Percentiles rank a stretch among this genome's conserved stretches.
phyloP scores from a whole-genome alignment of 2,113 vertebrate species.

The Gasterosteus nipponicus region DNA sequence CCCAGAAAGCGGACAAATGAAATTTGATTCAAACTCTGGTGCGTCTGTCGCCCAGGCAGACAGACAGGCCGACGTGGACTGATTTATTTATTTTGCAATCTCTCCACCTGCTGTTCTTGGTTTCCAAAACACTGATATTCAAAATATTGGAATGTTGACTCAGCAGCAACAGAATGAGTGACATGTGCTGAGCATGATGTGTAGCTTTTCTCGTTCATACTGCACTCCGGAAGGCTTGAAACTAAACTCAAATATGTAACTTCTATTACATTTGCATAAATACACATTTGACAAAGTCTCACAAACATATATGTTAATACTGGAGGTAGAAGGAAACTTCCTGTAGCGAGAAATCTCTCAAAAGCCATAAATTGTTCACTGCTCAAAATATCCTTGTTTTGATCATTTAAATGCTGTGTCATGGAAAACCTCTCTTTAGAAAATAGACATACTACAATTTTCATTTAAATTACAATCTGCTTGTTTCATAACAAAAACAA shows the following conservation, averaged over 20 bases:
- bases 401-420: not conserved
- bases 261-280: not conserved
- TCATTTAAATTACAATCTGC: not conserved
- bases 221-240: not conserved
- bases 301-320: not conserved
- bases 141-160: slow-evolving; percentile 62
- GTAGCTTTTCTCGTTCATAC: slow-evolving; percentile 3
- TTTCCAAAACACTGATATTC: slow-evolving; percentile 55
- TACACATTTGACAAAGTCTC: not conserved
- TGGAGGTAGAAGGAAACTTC: not conserved
- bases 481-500: not conserved
- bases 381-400: not conserved
- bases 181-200: slow-evolving; percentile 28
- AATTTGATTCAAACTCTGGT: slow-evolving; percentile 55
- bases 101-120: slow-evolving; percentile 47
- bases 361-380: not conserved
- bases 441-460: not conserved
- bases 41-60: slow-evolving; percentile 34
- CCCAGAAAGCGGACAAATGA: slow-evolving; percentile 71
- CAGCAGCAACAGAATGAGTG: slow-evolving; percentile 45
- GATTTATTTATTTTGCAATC: slow-evolving; percentile 41
- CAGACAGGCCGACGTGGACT: slow-evolving; percentile 14
- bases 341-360: not conserved
- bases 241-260: not conserved
- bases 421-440: not conserved